Evolutionary conservation across 2,888 invertebrate species (phyloP).

Genomic region (Epinotia bilunana): DNA sequence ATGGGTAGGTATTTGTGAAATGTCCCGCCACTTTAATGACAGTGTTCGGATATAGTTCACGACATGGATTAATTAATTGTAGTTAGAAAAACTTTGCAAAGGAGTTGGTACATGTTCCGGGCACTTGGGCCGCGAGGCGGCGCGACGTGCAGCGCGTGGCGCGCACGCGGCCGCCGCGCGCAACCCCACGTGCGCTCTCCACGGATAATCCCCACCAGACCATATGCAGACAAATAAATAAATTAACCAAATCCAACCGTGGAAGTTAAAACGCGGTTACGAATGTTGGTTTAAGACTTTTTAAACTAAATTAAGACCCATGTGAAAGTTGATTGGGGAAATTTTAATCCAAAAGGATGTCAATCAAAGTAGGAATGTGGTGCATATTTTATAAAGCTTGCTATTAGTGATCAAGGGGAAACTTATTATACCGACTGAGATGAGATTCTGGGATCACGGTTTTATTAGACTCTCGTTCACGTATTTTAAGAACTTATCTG

Average conservation of each 20-base stretch:
- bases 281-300: constrained; percentile 55
- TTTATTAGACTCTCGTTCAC: neutral
- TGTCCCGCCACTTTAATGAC: constrained; percentile 50
- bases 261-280: constrained; percentile 56
- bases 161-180: constrained; percentile 53
- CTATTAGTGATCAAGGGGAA: neutral
- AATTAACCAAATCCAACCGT: constrained; percentile 73
- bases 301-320: constrained; percentile 63
- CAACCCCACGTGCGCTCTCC: constrained; percentile 55
- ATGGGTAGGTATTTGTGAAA: constrained; percentile 2
- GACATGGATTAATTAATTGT: constrained; percentile 80
- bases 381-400: constrained; percentile 13
- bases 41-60: constrained; percentile 58
- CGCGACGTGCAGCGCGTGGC: constrained; percentile 63
- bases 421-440: neutral
- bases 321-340: constrained; percentile 61
- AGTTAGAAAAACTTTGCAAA: constrained; percentile 72
- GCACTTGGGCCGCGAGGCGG: constrained; percentile 66
- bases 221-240: constrained; percentile 80
- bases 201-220: constrained; percentile 70
- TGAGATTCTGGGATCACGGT: neutral
- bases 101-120: constrained; percentile 73
- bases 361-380: constrained; percentile 25
- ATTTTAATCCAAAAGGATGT: constrained; percentile 18
- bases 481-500: too few relatives aligned